A percentile compares a stretch with the other conserved stretches of the same genome.
Evolutionary conservation across 2,113 vertebrate genomes (phyloP).

Genomic region (Nibea coibor): DNA sequence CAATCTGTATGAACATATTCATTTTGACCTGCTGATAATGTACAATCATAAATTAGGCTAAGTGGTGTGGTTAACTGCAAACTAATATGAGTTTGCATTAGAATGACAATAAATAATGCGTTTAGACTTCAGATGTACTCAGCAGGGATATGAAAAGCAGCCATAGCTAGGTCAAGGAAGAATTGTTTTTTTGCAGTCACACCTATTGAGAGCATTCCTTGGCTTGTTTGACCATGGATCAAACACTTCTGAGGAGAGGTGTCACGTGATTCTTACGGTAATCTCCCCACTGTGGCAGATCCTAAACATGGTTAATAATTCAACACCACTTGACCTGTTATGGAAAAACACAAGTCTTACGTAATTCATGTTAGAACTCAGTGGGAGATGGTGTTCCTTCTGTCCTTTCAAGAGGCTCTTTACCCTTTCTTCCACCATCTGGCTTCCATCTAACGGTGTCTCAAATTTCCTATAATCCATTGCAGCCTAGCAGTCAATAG

Average conservation of each 20-base stretch:
- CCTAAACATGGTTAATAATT: constrained; percentile 43
- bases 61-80: neutral
- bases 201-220: neutral
- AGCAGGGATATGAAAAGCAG: neutral
- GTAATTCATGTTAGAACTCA: constrained; percentile 46
- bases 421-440: constrained; percentile 40
- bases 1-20: neutral
- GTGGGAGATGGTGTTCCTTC: constrained; percentile 42
- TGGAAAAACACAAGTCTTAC: constrained; percentile 30
- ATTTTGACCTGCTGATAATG: neutral
- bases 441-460: constrained; percentile 42
- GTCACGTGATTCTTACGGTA: constrained; percentile 26
- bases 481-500: constrained; percentile 14
- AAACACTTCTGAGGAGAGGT: constrained; percentile 14
- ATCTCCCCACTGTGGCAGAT: constrained; percentile 6
- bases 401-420: constrained; percentile 22
- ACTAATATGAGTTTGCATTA: neutral
- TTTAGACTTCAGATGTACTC: neutral
- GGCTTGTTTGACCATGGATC: constrained; percentile 15
- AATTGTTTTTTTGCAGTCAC: neutral
- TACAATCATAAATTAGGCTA: neutral
- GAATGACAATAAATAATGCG: neutral
- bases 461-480: constrained; percentile 49
- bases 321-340: constrained; percentile 32
- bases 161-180: neutral